phyloP scores from a whole-genome alignment of 2,797 vertebrate species.

The Agapornis canus region DNA sequence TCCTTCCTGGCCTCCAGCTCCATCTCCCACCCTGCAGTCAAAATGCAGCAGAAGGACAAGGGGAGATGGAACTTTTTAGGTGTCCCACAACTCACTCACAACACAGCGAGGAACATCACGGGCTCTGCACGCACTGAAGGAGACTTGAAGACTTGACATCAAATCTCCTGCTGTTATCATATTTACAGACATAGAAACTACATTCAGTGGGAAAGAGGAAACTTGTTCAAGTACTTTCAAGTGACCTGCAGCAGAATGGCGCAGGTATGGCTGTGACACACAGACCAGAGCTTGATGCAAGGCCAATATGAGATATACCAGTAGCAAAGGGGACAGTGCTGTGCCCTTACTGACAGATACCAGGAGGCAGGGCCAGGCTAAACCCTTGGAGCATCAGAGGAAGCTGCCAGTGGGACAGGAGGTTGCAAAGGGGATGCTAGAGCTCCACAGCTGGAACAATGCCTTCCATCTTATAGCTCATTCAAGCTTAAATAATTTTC shows the following conservation, averaged over 20 bases:
- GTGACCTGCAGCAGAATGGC: background rate
- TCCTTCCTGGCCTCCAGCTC: background rate
- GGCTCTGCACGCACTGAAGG: background rate
- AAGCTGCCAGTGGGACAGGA: background rate
- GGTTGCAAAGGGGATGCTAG: accelerated
- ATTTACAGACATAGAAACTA: background rate
- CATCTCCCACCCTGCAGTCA: background rate
- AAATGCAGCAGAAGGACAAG: background rate
- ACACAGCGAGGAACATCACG: accelerated
- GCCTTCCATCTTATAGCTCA: background rate
- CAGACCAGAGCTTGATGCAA: background rate
- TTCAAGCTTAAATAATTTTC: background rate
- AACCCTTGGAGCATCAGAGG: background rate
- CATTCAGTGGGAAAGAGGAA: background rate
- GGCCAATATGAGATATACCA: accelerated
- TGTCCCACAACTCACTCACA: background rate
- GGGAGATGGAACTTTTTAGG: background rate
- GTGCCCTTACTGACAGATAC: background rate
- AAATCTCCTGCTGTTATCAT: background rate
- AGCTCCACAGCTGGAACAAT: accelerated
- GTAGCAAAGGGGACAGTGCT: background rate
- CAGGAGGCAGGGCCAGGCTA: background rate
- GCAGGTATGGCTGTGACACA: background rate
- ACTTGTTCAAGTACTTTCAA: background rate
- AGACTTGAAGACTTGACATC: background rate